Evolutionary conservation across 2,797 vertebrate genomes (phyloP), one percentile per base, ranked within the genome.

Genomic region (Tenualosa ilisha): DNA sequence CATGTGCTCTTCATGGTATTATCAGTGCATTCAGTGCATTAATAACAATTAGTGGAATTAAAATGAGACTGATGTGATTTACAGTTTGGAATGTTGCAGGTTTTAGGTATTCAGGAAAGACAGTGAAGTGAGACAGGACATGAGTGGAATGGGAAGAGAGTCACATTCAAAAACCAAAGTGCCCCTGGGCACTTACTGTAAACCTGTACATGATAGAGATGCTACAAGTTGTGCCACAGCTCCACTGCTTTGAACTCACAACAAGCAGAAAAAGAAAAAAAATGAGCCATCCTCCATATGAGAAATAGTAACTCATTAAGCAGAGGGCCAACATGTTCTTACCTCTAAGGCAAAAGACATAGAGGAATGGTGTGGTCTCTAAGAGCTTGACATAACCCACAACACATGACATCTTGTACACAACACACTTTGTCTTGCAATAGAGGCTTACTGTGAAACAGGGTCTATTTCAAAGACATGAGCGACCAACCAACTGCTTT

Each of bases 1-100:
- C 59, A 61, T 24, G n/a, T 43, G 84, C 88, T 53, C 43, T 54
- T 50, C 84, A 87, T 1, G 1, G 31, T 31, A 31, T 31, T 31
- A 49, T 49, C 46, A 49, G 81, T 26, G 59, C 63, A 31, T 31
- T 31, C 31, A 31, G 31, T 31, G 31, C 0, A 3, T 81, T 51
- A 7, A 22, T 56, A 3, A 13, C 37, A 84, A 87, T 85, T 54
- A 46, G 43, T 40, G 40, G 37, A 79, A 9, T 8, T 22, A 22
- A 20, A 46, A 15, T 5, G 31, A 79, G 40, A 79, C 40, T 43
- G 72, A 22, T 22, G 20, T 79, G 20, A 79, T 79, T 46, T 46
- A 22, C 6, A 40, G 2, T 40, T 43, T 37, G 31, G 31, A 5
- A 75, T 53, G 12, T 15, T 53, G 17, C 1, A 22, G 20, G 54